Evolutionary conservation across 2,888 invertebrate genomes (phyloP).

Genomic region (Colletes collaris): DNA sequence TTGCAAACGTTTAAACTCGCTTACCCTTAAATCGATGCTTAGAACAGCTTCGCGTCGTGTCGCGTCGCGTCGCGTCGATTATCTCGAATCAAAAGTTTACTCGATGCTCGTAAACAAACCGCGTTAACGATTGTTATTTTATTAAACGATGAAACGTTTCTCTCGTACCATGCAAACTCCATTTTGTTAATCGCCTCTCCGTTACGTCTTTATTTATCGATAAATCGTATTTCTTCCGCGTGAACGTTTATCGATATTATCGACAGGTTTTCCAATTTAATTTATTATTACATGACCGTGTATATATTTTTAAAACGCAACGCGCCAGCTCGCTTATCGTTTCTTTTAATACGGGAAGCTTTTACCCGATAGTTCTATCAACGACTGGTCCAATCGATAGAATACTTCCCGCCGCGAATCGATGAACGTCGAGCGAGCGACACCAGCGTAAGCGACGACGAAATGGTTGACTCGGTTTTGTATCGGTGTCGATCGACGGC

Average conservation of each 20-base stretch:
- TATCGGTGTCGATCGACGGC: neutral
- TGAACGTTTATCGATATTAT: constrained; percentile 33
- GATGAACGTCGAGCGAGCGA: neutral
- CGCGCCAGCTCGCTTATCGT: neutral
- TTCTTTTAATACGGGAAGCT: neutral
- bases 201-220: neutral
- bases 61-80: neutral
- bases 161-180: neutral
- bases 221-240: constrained; percentile 3
- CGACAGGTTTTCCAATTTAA: neutral
- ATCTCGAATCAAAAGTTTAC: constrained; percentile 1
- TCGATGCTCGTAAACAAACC: constrained; percentile 13
- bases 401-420: constrained; percentile 4
- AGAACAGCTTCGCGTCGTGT: too few species aligned
- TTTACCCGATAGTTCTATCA: neutral
- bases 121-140: too few species aligned
- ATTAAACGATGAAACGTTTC: neutral
- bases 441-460: neutral
- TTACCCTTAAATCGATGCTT: too few species aligned
- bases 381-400: neutral
- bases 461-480: constrained; percentile 13
- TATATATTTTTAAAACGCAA: neutral
- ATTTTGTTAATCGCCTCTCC: too few species aligned
- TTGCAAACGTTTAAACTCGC: neutral
- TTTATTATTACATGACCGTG: too few species aligned